Conservation (phyloP, 2,113 vertebrate species). For the Callocephalon fimbriatum region DNA sequence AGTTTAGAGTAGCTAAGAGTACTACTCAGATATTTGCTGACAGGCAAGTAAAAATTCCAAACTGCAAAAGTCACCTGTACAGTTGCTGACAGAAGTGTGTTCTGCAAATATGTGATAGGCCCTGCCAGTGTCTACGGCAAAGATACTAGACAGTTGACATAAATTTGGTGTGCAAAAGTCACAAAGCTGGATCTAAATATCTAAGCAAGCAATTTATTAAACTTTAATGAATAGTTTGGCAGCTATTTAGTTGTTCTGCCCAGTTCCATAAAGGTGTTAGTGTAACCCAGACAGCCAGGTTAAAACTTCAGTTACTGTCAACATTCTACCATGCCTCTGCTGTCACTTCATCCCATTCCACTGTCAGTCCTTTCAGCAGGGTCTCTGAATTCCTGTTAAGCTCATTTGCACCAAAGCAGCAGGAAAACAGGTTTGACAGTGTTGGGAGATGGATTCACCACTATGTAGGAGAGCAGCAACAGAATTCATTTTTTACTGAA, state of each 20-base stretch:
- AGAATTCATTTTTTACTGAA: background rate
- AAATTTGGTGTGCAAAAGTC: background rate
- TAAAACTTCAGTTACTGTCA: background rate
- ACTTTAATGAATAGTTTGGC: background rate
- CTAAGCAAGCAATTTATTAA: background rate
- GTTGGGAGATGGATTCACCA: background rate
- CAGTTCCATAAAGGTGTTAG: background rate
- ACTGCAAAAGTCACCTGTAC: background rate
- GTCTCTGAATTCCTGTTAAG: background rate
- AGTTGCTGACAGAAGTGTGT: background rate
- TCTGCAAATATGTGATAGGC: background rate
- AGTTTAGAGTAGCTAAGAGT: background rate
- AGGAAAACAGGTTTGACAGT: background rate
- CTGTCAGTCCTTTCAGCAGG: fast-evolving
- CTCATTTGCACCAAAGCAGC: background rate
- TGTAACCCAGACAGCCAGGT: background rate
- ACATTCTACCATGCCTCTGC: background rate
- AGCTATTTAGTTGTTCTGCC: background rate
- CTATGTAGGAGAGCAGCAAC: background rate
- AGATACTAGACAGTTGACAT: background rate
- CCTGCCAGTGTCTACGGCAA: background rate
- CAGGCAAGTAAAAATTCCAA: background rate
- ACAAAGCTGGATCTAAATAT: background rate
- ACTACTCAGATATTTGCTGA: background rate
- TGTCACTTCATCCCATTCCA: background rate